Base-by-base conservation (phyloP, 2,113 vertebrate genomes). In the Trachemys scripta region DNA sequence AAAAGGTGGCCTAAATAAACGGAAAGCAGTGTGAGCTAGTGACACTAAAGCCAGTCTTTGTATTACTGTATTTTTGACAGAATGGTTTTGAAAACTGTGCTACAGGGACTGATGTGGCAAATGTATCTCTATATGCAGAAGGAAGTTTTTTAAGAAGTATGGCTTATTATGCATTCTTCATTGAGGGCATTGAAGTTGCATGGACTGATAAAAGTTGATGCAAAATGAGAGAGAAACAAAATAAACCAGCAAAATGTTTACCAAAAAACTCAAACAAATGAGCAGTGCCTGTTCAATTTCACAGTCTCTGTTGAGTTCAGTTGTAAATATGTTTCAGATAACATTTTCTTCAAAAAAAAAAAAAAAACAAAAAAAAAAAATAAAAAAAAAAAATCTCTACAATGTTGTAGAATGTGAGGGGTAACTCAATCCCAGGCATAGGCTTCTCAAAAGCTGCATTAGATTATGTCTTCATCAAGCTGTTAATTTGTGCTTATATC, bases 261-360 rank as follows among this genome's bases (percentile, higher is more conserved):
- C 99, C 99, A 99, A 99, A 99, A 99, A 99, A 98, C 98, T 99
- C 98, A 98, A 98, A 98, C 97, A 98, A 99, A 99, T 99, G 99
- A 99, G 98, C 99, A 99, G 99, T 99, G 99, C 99, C 99, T 99
- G 99, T 99, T 99, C 98, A 98, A 99, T 99, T 99, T 99, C 99
- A 99, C 99, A 99, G 99, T 99, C 99, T 99, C 99, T 99, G 99
- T 99, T 99, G 98, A 99, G 98, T 99, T 99, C 98, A 99, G 98
- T 99, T 99, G 99, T 99, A 99, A 99, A 99, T 99, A 99, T 98
- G 98, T 99, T 99, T 99, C 99, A 99, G 99, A 99, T 98, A 98
- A 99, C 98, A 98, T 99, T 99, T 99, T 99, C 99, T 98, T 99
- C 98, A 98, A 98, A 98, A 98, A 96, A 94, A 94, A 90, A n/a